Conservation (phyloP, 92 coral and sea anemone genomes). For the Metridium senile region DNA sequence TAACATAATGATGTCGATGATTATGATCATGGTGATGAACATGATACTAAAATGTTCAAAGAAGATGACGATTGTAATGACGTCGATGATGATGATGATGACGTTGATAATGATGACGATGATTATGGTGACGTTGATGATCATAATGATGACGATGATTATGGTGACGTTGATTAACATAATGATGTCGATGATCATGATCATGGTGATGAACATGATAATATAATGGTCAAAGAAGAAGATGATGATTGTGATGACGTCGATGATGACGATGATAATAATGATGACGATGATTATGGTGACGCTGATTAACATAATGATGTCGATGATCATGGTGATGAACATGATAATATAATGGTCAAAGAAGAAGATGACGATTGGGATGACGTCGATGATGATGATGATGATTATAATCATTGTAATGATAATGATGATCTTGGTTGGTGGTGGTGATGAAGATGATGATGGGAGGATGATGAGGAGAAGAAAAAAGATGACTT, state of each 20-base stretch:
- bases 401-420: too few relatives aligned
- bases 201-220: background rate
- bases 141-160: background rate
- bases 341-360: too few relatives aligned
- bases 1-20: background rate
- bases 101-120: too few relatives aligned
- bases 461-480: background rate
- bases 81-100: too few relatives aligned
- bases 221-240: too few relatives aligned
- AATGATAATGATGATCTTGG: background rate
- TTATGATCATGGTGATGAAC: background rate
- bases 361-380: background rate
- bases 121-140: too few relatives aligned
- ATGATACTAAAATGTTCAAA: too few relatives aligned
- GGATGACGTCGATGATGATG: background rate
- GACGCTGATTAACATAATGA: too few relatives aligned
- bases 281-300: too few relatives aligned
- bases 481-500: background rate
- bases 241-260: background rate
- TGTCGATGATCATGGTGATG: background rate
- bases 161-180: background rate
- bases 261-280: too few relatives aligned
- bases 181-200: background rate
- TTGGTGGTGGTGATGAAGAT: background rate
- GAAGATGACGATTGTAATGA: background rate